These are phyloP conservation scores for Mustela nigripes DNA, from an alignment of 2,113 vertebrate species.

Conservation along the genomic window DNA sequence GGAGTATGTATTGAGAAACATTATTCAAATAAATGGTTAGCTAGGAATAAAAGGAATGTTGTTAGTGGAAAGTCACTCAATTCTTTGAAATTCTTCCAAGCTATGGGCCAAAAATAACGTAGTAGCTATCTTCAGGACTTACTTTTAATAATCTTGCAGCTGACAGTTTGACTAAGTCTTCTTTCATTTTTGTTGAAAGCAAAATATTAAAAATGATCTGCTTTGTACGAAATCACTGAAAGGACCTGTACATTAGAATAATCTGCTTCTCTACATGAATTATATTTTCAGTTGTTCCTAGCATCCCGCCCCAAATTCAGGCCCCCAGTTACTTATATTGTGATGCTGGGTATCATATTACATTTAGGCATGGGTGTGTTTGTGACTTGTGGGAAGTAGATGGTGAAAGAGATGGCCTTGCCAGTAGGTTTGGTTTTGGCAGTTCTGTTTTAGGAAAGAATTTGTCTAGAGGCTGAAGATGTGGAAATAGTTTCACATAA, in stretches of 20 bases:
- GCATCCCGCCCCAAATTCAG: not conserved
- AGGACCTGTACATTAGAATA: not conserved
- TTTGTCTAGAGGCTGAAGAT: not conserved
- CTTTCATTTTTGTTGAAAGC: constrained; percentile 27
- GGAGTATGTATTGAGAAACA: not conserved
- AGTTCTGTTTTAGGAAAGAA: not conserved
- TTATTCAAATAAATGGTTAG: constrained; percentile 40
- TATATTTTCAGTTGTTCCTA: not conserved
- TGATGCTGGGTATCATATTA: not conserved
- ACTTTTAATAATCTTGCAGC: constrained; percentile 44
- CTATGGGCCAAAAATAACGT: not conserved
- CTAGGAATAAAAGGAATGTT: not conserved
- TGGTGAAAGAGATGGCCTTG: not conserved
- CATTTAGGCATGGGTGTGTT: not conserved
- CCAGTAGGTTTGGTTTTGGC: not conserved
- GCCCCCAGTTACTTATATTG: not conserved
- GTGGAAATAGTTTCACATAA: not conserved
- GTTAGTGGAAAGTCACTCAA: constrained; percentile 19
- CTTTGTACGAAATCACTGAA: not conserved
- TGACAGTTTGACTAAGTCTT: constrained; percentile 25
- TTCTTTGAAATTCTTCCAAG: constrained; percentile 62
- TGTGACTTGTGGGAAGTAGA: not conserved
- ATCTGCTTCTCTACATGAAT: not conserved
- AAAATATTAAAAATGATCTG: not conserved
- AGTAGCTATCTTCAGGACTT: constrained; percentile 19